These are phyloP conservation scores for Notechis scutatus DNA, from an alignment of 2,113 vertebrate species.

Conservation along the genomic window DNA sequence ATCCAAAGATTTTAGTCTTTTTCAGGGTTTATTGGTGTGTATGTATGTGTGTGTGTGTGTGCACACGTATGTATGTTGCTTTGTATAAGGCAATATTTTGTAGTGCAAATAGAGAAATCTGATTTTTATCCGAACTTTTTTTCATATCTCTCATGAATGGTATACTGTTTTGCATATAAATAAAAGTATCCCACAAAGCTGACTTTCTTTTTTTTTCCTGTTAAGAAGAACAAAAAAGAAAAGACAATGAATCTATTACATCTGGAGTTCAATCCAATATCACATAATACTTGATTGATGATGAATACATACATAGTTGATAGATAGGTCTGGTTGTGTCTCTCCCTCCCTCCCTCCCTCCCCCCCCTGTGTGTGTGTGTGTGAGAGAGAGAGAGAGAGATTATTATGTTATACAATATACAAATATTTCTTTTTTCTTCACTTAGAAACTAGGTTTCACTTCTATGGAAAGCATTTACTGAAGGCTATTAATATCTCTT, in stretches of 20 bases:
- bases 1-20: slow-evolving; percentile 99
- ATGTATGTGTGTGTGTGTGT: not conserved
- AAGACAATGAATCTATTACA: not conserved
- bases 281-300: not conserved
- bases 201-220: slow-evolving; percentile 60
- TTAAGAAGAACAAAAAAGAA: not conserved
- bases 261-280: not conserved
- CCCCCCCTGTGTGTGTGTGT: no score
- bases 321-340: not conserved
- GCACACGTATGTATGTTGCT: slow-evolving; percentile 39
- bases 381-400: not conserved
- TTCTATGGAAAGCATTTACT: not conserved
- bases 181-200: slow-evolving; percentile 80
- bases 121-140: slow-evolving; percentile 93
- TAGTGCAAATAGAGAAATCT: slow-evolving; percentile 93
- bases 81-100: slow-evolving; percentile 97
- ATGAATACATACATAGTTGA: not conserved
- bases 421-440: not conserved
- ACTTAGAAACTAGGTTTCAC: not conserved
- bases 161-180: slow-evolving; percentile 92
- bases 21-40: slow-evolving; percentile 86
- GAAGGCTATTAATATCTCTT: not conserved
- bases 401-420: not conserved
- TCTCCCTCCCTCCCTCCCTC: rapidly evolving
- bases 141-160: slow-evolving; percentile 91